A percentile compares a stretch with the other conserved stretches of the same genome.
phyloP scores from a whole-genome alignment of 2,113 vertebrate genomes.

The Cynocephalus volans region DNA sequence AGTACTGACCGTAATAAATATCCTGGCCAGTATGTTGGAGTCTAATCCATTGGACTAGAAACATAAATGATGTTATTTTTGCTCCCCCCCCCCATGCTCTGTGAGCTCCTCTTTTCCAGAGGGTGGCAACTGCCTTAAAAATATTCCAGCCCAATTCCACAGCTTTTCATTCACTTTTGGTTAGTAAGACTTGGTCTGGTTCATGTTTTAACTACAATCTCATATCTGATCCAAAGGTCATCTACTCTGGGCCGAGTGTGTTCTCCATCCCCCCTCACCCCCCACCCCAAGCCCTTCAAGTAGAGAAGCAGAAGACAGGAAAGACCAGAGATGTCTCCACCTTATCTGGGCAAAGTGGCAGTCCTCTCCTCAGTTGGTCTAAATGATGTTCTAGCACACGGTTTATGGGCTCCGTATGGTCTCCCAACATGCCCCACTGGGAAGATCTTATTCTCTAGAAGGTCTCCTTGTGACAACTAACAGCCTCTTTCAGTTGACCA shows the following conservation, averaged over 20 bases:
- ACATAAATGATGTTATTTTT: not conserved
- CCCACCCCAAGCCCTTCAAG: not conserved
- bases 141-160: not conserved
- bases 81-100: not conserved
- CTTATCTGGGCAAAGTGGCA: not conserved
- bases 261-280: not conserved
- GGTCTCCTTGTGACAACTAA: not conserved
- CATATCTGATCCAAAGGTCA: not conserved
- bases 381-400: not conserved
- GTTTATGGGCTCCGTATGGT: not conserved
- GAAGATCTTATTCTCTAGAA: not conserved
- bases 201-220: not conserved
- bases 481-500: not conserved
- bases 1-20: slow-evolving; percentile 39
- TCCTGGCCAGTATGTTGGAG: not conserved
- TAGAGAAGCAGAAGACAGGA: not conserved
- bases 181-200: not conserved
- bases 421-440: not conserved
- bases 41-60: not conserved
- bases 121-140: not conserved
- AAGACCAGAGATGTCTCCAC: not conserved
- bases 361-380: not conserved
- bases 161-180: not conserved
- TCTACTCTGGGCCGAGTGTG: not conserved
- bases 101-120: not conserved